Percentiles rank a stretch among this genome's conserved stretches.
These are phyloP conservation scores for Dryomyza anilis DNA, from an alignment of 2,888 invertebrate species.

Conservation along the genomic window DNA sequence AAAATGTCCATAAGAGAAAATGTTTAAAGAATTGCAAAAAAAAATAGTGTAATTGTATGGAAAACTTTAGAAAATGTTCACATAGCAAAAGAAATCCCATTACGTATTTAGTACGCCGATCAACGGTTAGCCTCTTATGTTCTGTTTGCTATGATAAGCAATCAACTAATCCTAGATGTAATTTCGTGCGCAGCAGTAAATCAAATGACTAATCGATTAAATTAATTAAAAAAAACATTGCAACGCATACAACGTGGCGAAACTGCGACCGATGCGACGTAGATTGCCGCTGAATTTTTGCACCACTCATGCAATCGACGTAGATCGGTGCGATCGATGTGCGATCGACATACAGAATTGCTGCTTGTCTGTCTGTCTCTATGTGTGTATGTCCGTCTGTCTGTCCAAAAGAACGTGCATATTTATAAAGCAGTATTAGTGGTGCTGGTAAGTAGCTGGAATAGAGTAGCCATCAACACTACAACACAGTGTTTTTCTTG, in stretches of 20 bases:
- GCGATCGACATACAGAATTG: no score
- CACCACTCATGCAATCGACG: constrained; percentile 44
- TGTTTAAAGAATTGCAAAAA: no score
- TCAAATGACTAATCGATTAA: constrained; percentile 56
- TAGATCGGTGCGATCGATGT: constrained; percentile 14
- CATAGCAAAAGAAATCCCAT: no score
- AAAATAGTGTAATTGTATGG: no score
- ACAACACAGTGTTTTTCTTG: constrained; percentile 44
- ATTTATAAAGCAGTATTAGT: not conserved
- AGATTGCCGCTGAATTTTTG: constrained; percentile 45
- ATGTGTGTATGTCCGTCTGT: constrained; percentile 28
- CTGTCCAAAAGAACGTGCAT: constrained; percentile 9
- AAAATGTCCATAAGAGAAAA: no score
- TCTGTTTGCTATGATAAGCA: not conserved
- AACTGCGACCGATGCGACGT: no score
- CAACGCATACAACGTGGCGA: no score
- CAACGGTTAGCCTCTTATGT: no score
- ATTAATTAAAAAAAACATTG: constrained; percentile 49
- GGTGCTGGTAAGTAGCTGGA: constrained; percentile 37
- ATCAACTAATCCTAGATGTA: constrained; percentile 20
- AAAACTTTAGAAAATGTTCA: no score
- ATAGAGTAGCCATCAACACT: constrained; percentile 43
- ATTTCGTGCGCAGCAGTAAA: constrained; percentile 45
- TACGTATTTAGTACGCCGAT: no score
- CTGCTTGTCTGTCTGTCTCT: not conserved